Evolutionary conservation across 1,140 invertebrate genomes (phyloP), one percentile per base, ranked within the genome.

Genomic region (Homalodisca vitripennis): DNA sequence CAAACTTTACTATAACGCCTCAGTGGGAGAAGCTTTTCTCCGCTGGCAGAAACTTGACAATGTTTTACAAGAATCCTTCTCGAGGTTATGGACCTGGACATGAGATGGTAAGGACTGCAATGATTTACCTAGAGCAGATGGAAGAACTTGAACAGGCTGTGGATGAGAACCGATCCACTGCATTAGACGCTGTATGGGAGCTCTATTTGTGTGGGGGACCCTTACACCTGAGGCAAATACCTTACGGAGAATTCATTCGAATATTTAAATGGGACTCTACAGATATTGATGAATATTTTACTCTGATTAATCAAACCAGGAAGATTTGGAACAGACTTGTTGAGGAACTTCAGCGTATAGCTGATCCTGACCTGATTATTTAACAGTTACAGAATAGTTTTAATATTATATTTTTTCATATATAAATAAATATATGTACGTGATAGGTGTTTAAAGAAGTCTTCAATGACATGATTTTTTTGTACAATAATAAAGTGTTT

Each of bases 161-260:
- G 17, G n/a, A n/a, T n/a, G 48, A 51, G 22, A 51, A 51, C 22
- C 48, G 48, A 51, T 14, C 22, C 3, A 14, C 48, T 20, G 48
- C 48, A 3, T 20, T 22, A 6, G 48, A 51, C n/a, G 48, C 48
- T 6, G 48, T 22, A 3, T 51, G 60, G 29, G 60, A 63, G 30
- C 30, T 63, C 13, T 63, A 63, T 22, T 10, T 63, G 3, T 29
- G 31, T 32, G 31, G 27, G 1, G 60, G 60, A 29, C 27, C 31
- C 14, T 63, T 63, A n/a, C 60, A 63, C 31, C n/a, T 63, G 3
- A 63, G 60, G 30, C 29, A 63, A 10, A 63, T 63, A 26, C 60
- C 60, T 63, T 63, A 63, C 30, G 60, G 30, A 26, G 60, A 63
- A n/a, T 63, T 63, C 20, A 29, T 63, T 12, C 29, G 17, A 31